phyloP scores from a whole-genome alignment of 2,113 vertebrate species.

The Aegithalos caudatus region DNA sequence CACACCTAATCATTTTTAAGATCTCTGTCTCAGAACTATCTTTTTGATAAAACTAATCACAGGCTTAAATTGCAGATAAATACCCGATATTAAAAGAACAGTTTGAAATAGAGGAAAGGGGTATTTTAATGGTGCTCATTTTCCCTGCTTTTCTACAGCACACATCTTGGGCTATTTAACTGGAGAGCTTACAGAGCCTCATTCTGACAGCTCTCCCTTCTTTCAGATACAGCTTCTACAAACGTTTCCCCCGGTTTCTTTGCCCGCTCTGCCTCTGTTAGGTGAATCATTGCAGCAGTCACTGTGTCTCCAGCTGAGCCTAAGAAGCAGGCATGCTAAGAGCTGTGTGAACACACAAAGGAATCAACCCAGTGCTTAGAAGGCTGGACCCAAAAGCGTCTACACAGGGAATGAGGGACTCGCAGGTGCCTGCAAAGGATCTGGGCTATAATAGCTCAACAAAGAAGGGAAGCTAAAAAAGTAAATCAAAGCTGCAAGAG shows the following conservation, averaged over 20 bases:
- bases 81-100: constrained; percentile 21
- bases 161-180: constrained; percentile 40
- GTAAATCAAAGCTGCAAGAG: neutral
- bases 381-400: neutral
- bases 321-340: neutral
- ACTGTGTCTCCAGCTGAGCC: neutral
- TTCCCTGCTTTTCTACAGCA: constrained; percentile 23
- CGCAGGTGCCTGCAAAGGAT: neutral
- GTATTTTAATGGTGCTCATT: constrained; percentile 12
- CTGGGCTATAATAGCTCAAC: neutral
- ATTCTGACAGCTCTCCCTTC: constrained; percentile 27
- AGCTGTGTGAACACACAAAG: neutral
- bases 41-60: constrained; percentile 63
- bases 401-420: neutral
- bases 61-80: constrained; percentile 63
- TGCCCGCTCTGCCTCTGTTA: neutral
- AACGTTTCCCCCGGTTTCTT: neutral
- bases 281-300: neutral
- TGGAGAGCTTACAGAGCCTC: constrained; percentile 1
- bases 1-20: constrained; percentile 30
- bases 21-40: constrained; percentile 48
- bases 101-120: constrained; percentile 15
- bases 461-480: neutral
- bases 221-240: neutral
- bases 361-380: neutral